A percentile compares a stretch with the other conserved stretches of the same genome.
Conservation (phyloP, 1,140 invertebrate genomes). For the Drosophila kurseongensis region DNA sequence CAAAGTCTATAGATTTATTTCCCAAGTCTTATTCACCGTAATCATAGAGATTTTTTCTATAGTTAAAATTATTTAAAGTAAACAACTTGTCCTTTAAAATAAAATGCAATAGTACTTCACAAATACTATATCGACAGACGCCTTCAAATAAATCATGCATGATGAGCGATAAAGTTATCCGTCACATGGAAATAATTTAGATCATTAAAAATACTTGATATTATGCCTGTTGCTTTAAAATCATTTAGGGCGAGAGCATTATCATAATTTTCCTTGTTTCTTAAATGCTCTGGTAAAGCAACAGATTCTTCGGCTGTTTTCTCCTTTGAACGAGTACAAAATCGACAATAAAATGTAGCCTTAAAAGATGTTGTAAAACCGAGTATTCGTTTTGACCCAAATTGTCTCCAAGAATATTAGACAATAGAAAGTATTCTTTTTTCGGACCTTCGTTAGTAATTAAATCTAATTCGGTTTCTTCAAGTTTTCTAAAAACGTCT, state of each 20-base stretch:
- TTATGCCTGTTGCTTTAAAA: neutral
- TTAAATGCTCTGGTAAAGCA: neutral
- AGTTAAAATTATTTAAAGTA: conserved; percentile 4
- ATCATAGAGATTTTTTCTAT: neutral
- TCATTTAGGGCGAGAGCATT: neutral
- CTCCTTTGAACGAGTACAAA: conserved; percentile 4
- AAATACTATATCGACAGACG: neutral
- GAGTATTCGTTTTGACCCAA: conserved; percentile 3
- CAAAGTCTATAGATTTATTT: conserved; percentile 2
- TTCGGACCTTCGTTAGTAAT: neutral
- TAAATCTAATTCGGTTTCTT: neutral
- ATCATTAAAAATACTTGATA: conserved; percentile 2
- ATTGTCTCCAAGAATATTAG: conserved; percentile 3
- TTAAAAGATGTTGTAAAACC: conserved; percentile 6
- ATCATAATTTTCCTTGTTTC: conserved; percentile 1
- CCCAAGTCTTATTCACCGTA: neutral
- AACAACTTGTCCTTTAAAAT: neutral
- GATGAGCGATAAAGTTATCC: conserved; percentile 1
- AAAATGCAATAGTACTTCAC: neutral
- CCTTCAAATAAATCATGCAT: conserved; percentile 7
- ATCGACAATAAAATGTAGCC: neutral
- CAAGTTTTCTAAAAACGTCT: conserved; percentile 7
- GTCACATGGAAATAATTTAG: neutral
- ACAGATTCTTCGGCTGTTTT: neutral
- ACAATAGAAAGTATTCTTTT: neutral